These are phyloP conservation scores for Timandra comae DNA, from an alignment of 2,888 invertebrate genomes.

Conservation along the genomic window DNA sequence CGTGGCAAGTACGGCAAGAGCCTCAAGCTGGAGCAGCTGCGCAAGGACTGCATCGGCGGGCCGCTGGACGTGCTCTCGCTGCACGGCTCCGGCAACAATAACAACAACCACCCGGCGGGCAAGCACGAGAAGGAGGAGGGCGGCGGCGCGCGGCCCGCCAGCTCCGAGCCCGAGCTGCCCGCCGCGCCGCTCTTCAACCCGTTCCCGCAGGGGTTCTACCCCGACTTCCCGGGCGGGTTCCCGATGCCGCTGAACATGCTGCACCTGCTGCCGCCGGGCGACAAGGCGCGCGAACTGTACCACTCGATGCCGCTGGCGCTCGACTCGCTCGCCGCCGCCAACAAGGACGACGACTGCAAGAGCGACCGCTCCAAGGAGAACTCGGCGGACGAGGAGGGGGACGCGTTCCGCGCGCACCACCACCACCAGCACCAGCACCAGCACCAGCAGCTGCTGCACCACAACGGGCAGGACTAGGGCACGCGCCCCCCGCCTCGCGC, in stretches of 20 bases:
- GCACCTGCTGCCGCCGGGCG: conserved; percentile 87
- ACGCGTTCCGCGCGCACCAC: conserved; percentile 74
- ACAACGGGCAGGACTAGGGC: conserved; percentile 86
- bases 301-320: conserved; percentile 74
- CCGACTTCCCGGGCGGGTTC: conserved; percentile 87
- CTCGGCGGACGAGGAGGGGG: conserved; percentile 77
- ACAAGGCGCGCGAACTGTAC: conserved; percentile 82
- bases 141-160: conserved; percentile 75
- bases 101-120: conserved; percentile 72
- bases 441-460: conserved; percentile 78
- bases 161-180: conserved; percentile 80
- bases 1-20: conserved; percentile 96
- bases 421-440: conserved; percentile 64
- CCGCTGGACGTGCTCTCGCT: conserved; percentile 84
- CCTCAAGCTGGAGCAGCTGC: conserved; percentile 89
- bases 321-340: conserved; percentile 69
- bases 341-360: conserved; percentile 80
- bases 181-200: conserved; percentile 85
- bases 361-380: conserved; percentile 80
- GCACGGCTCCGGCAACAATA: conserved; percentile 75
- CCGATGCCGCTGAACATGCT: conserved; percentile 91
- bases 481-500: not conserved
- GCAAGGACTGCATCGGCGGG: conserved; percentile 91
- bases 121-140: conserved; percentile 76
- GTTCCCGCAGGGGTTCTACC: conserved; percentile 88